phyloP scores from a whole-genome alignment of 1,140 invertebrate species.

The Andrena cerasifolii region DNA sequence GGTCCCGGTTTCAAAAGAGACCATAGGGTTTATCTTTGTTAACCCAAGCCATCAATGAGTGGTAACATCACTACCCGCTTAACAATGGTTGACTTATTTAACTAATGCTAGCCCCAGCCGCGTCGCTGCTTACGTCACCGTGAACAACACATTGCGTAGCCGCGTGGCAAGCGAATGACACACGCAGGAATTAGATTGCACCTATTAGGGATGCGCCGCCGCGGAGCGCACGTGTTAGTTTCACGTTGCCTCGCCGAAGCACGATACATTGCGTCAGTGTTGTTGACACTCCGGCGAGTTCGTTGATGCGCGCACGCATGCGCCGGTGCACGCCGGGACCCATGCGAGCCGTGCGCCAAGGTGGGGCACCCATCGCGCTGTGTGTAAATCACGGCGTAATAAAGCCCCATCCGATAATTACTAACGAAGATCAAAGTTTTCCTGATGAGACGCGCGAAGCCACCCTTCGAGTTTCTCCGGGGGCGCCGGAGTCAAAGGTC shows the following conservation, averaged over 20 bases:
- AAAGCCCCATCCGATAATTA: slow-evolving; percentile 60
- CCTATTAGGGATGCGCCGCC: slow-evolving; percentile 47
- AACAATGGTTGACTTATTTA: too few relatives aligned
- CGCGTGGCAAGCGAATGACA: slow-evolving; percentile 43
- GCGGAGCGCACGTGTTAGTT: slow-evolving; percentile 37
- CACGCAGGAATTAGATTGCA: slow-evolving; percentile 57
- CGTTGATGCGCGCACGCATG: neutral
- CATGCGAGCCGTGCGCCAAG: neutral
- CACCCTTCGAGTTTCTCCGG: slow-evolving; percentile 40
- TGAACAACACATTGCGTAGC: slow-evolving; percentile 10
- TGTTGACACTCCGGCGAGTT: slow-evolving; percentile 39
- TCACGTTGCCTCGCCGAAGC: slow-evolving; percentile 33
- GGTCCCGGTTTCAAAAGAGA: too few relatives aligned
- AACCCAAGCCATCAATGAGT: too few relatives aligned
- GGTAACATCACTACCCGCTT: too few relatives aligned
- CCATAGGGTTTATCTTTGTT: too few relatives aligned
- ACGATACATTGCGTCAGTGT: slow-evolving; percentile 45
- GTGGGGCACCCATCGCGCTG: slow-evolving; percentile 3
- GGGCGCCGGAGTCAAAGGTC: slow-evolving; percentile 49
- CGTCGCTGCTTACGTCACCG: neutral
- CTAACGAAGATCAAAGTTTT: slow-evolving; percentile 63
- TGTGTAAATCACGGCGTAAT: slow-evolving; percentile 42
- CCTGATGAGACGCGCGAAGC: slow-evolving; percentile 27
- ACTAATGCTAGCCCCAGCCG: neutral
- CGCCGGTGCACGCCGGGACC: neutral